Base-by-base conservation (phyloP, 1,140 invertebrate species). In the Drosophila lacteicornis region DNA sequence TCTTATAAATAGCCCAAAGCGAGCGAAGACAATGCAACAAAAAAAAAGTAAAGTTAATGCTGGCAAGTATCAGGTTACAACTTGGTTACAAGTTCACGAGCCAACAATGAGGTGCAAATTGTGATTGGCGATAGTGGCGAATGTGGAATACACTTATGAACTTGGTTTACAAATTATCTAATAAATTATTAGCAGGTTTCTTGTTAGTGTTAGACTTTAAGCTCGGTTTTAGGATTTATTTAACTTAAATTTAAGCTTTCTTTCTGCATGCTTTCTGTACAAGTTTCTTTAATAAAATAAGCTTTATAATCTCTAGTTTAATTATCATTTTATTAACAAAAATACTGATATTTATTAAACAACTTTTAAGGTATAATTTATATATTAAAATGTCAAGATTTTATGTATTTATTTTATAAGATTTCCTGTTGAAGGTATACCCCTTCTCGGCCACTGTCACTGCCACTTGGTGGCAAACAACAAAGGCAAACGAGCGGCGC, bases 1-100 rank as follows among this genome's bases (percentile, higher is more conserved):
- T 83, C n/a, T 88, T 79, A 83, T 83, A 82, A 91, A 91, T 82
- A 91, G 80, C 79, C 63, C 82, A 74, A 79, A 87, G 85, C 78
- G 59, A 66, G 66, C 80, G 42, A 50, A 79, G 27, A 91, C 79
- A 86, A 79, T 76, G 75, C 69, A 68, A 53, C 42, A 46, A 56
- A n/a, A 62, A 62, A 62, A 66, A 68, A 76, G 68, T 56, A 63
- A 56, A 75, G 70, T 59, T 45, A 83, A 75, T 49, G 59, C 45
- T 58, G 58, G 47, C 67, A 59, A 42, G 58, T 69, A 87, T 87
- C 79, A 55, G 62, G 74, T 88, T 88, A 81, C 84, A 90, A 78
- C 43, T 75, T 80, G 61, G 76, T 84, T 90, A 91, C 85, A 90
- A 91, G 85, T 90, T 90, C 86, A 88, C 79, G 59, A 75, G 81